phyloP scores from a whole-genome alignment of 2,113 vertebrate genomes.

The Etia nguti region DNA sequence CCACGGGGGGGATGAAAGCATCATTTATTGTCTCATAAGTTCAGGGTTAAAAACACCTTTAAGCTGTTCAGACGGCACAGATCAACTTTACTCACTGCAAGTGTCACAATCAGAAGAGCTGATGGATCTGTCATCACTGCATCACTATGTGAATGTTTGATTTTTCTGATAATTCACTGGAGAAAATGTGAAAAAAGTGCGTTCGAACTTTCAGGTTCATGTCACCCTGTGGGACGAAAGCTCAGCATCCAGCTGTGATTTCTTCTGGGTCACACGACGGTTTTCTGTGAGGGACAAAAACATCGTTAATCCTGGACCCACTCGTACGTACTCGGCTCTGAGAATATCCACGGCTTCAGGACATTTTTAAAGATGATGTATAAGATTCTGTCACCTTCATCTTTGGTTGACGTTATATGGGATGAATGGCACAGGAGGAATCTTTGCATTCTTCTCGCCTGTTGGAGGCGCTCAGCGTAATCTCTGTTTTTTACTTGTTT shows the following conservation, averaged over 20 bases:
- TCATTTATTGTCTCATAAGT: neutral
- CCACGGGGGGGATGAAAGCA: too few species aligned
- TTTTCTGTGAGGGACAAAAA: neutral
- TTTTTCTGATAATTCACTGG: neutral
- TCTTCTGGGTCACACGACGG: neutral
- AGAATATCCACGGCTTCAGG: accelerated
- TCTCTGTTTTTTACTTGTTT: too few species aligned
- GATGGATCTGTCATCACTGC: too few species aligned
- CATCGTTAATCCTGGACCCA: neutral
- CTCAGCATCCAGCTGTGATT: neutral
- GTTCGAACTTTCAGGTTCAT: accelerated
- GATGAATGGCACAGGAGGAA: accelerated
- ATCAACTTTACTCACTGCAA: neutral
- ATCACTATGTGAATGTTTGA: neutral
- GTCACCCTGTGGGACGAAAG: neutral
- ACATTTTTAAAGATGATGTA: neutral
- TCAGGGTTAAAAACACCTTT: neutral
- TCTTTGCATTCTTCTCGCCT: neutral
- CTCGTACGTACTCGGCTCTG: accelerated
- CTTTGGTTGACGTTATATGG: accelerated
- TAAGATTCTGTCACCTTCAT: neutral
- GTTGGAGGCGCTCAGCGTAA: neutral
- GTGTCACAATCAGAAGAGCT: too few species aligned
- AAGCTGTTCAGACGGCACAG: neutral
- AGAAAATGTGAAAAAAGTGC: neutral